phyloP scores from a whole-genome alignment of 2,888 invertebrate genomes.

The Tortrix viridana region DNA sequence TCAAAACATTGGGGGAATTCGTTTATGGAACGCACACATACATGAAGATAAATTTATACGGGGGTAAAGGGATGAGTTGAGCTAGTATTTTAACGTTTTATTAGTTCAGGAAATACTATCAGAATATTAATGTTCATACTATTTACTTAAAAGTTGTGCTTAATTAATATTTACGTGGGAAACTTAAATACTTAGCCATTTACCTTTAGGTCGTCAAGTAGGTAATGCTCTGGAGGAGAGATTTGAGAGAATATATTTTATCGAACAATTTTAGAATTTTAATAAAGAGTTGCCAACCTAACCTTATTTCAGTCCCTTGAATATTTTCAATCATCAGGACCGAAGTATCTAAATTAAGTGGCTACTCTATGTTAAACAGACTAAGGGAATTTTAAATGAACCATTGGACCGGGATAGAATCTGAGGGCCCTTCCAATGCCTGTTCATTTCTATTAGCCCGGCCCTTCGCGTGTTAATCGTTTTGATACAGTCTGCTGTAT shows the following conservation, averaged over 20 bases:
- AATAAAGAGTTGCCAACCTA: too few relatives aligned
- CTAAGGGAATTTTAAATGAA: slow-evolving; percentile 25
- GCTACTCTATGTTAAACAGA: slow-evolving; percentile 21
- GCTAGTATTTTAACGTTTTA: background rate
- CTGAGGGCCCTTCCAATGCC: slow-evolving; percentile 13
- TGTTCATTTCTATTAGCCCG: slow-evolving; percentile 42
- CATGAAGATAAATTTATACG: background rate
- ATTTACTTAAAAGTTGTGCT: too few relatives aligned
- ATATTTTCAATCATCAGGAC: too few relatives aligned
- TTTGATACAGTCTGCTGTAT: slow-evolving; percentile 60
- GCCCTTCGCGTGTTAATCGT: slow-evolving; percentile 47
- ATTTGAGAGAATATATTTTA: too few relatives aligned
- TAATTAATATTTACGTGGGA: too few relatives aligned
- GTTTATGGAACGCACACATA: slow-evolving; percentile 17
- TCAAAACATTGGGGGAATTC: slow-evolving; percentile 32
- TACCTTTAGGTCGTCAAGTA: too few relatives aligned
- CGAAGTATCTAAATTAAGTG: background rate
- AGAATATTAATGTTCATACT: too few relatives aligned
- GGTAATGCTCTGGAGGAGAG: too few relatives aligned
- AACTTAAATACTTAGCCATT: too few relatives aligned
- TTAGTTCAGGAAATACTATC: background rate
- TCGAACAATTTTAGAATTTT: too few relatives aligned
- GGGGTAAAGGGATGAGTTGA: background rate
- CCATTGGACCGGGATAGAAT: slow-evolving; percentile 20
- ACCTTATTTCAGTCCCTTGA: too few relatives aligned